Evolutionary conservation across 2,888 invertebrate species (phyloP).

Genomic region (Leucophenga maculata): DNA sequence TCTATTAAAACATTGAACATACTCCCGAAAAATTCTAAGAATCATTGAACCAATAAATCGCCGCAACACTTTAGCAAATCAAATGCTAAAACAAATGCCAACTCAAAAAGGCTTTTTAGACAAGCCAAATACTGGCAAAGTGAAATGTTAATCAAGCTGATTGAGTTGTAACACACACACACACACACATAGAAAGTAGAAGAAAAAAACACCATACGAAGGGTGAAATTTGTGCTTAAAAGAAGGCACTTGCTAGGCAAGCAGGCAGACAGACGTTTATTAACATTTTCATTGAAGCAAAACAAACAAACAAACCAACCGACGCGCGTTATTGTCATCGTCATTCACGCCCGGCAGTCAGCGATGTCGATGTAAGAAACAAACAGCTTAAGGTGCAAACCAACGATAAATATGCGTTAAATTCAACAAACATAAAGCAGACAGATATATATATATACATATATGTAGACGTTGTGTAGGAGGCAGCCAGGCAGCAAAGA

Average conservation of each 20-base stretch:
- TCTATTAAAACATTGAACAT: no score
- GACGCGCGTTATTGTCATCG: neutral
- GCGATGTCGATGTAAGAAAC: constrained; percentile 19
- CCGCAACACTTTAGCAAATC: constrained; percentile 22
- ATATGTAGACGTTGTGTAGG: constrained; percentile 21
- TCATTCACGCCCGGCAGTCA: neutral
- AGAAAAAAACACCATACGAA: neutral
- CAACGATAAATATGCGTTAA: constrained; percentile 64
- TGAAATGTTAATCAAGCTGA: constrained; percentile 65
- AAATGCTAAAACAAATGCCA: constrained; percentile 21
- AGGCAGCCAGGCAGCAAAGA: constrained; percentile 9
- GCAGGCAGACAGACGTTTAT: constrained; percentile 51
- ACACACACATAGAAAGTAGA: neutral
- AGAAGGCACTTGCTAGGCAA: neutral
- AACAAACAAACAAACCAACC: constrained; percentile 41
- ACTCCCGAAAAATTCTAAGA: neutral
- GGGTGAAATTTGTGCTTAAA: neutral
- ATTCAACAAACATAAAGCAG: constrained; percentile 54
- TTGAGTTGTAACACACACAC: constrained; percentile 53
- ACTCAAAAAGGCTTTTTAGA: constrained; percentile 8
- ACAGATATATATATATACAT: neutral
- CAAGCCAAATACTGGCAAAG: constrained; percentile 37
- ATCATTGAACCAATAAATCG: constrained; percentile 18
- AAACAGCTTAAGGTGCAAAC: constrained; percentile 57
- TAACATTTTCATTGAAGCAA: constrained; percentile 59